phyloP scores from a whole-genome alignment of 2,888 invertebrate genomes.

The Zygothrica quintamaculata region DNA sequence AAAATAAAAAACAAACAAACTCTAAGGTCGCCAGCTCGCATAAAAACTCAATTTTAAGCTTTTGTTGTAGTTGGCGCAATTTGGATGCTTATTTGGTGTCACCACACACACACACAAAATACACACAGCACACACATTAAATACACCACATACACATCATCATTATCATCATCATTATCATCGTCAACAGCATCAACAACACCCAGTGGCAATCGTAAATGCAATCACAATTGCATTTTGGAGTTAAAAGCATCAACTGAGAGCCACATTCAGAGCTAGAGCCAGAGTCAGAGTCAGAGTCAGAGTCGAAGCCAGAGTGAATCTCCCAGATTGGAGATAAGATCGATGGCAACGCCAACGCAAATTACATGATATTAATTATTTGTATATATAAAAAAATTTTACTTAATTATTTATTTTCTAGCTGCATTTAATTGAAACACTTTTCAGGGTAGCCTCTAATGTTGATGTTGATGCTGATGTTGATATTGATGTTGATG shows the following conservation, averaged over 20 bases:
- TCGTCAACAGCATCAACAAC: too few species aligned
- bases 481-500: too few species aligned
- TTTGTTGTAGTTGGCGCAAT: slow-evolving; percentile 68
- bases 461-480: too few species aligned
- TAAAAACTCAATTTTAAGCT: slow-evolving; percentile 65
- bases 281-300: too few species aligned
- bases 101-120: slow-evolving; percentile 47
- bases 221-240: slow-evolving; percentile 17
- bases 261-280: too few species aligned
- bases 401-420: slow-evolving; percentile 57
- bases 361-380: slow-evolving; percentile 71
- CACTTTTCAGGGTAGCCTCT: slow-evolving; percentile 53
- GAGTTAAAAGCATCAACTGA: slow-evolving; percentile 1
- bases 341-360: slow-evolving; percentile 71
- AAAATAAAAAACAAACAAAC: slow-evolving; percentile 40
- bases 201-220: slow-evolving; percentile 26
- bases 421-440: slow-evolving; percentile 71
- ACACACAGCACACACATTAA: slow-evolving; percentile 10
- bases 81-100: slow-evolving; percentile 73
- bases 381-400: slow-evolving; percentile 58
- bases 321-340: slow-evolving; percentile 35
- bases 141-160: too few species aligned
- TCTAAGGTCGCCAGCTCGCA: slow-evolving; percentile 68
- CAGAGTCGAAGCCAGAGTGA: slow-evolving; percentile 5
- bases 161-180: too few species aligned